Base-by-base conservation (phyloP, 2,113 vertebrate genomes). In the Lycocorax pyrrhopterus region DNA sequence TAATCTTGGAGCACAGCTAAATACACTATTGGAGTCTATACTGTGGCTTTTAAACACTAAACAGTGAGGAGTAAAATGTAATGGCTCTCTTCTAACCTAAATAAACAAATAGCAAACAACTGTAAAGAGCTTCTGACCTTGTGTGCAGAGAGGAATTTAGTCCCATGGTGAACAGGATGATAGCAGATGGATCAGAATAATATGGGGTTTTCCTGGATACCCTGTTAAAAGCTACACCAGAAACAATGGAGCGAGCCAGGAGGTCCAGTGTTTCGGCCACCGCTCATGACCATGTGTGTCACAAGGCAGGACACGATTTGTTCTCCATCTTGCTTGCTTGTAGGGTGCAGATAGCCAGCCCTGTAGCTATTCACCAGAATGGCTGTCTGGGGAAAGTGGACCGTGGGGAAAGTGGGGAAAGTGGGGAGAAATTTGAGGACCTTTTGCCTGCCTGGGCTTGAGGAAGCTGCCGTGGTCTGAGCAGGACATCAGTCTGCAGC, bases 321-420 rank as follows among this genome's bases (percentile, higher is more conserved):
- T 52, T 93, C 58, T 89, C 39, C 27, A 37, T 59, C 39, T 63
- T 84, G 10, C 19, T 77, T 78, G 16, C 35, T 75, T 74, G 35
- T 47, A 26, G 47, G 25, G 14, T 91, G 21, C 44, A 68, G 63
- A 55, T 60, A 84, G 74, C 60, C 56, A 41, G 58, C n/a, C 26
- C 16, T 52, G 41, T 44, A 35, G 44, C 75, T 74, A 2, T 26
- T 76, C 56, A 33, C 21, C 33, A 33, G 10, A 22, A 10, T 53
- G 73, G 27, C 46, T 66, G 10, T 56, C 53, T 49, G 5, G 20
- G 19, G 23, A 16, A 71, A 59, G 22, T 43, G 12, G 16, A 4
- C 0, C 0, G 7, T 21, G 22, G 5, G 21, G 20, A 46, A 21
- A 46, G 44, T 49, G 47, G 23, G 13, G 47, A 23, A 23, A 47